Base-by-base conservation (phyloP, 53 echinoderm and acorn worm genomes). In the Apostichopus leukothele region DNA sequence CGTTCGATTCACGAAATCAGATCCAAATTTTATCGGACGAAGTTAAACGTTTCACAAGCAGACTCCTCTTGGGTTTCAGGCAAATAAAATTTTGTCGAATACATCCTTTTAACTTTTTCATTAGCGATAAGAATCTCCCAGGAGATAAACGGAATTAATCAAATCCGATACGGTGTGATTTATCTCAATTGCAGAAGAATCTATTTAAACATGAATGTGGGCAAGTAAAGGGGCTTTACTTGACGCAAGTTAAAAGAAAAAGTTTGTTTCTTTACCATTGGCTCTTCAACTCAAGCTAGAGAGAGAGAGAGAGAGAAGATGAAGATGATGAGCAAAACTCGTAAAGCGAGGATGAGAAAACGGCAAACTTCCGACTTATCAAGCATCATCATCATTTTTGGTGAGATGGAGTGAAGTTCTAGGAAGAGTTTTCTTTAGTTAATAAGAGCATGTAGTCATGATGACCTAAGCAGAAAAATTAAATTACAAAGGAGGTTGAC, bases 111-210 rank as follows among this genome's bases (percentile, higher is more conserved):
- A 85, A 85, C 85, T 85, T 85, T 67, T 63, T 85, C 67, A 63
- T 85, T 22, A 67, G 85, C 21, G 66, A 66, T 85, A 51, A 85
- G 66, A 85, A 67, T 85, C 85, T 85, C 85, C 85, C 85, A 67
- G 60, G 85, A 85, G 85, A 85, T 85, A 85, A 76, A 50, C 85
- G 85, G 85, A 85, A 85, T 85, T 85, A 85, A 85, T 85, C 85
- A 85, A 85, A 85, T 85, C 67, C 85, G 85, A 85, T 85, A 85
- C 85, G 85, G 85, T 67, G 85, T 85, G 85, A 67, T 85, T 85
- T 85, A 85, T 66, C 85, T 85, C 85, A 85, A 67, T 85, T 85
- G 85, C 67, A 67, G 85, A 27, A 27, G 27, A n/a, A 60, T 85
- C 85, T 50, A 85, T 27, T 85, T 50, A 76, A 85, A 85, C 85